A percentile compares a stretch with the other conserved stretches of the same genome.
phyloP scores from a whole-genome alignment of 2,113 vertebrate genomes.

The Lophotis ruficrista region DNA sequence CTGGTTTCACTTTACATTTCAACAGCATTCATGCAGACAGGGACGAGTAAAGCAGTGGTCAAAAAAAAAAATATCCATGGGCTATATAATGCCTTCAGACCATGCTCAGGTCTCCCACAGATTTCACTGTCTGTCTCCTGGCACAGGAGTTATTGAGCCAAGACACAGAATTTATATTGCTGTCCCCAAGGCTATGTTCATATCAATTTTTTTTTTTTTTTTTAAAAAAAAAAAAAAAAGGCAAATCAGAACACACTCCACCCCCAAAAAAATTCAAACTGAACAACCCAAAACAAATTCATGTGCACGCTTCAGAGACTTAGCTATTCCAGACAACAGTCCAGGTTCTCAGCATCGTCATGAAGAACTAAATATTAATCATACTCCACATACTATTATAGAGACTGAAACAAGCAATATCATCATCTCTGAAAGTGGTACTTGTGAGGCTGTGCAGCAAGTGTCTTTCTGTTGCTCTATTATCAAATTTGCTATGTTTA shows the following conservation, averaged over 20 bases:
- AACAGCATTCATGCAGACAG: background rate
- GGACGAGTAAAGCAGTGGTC: background rate
- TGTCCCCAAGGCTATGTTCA: background rate
- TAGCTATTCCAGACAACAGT: background rate
- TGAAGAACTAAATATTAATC: background rate
- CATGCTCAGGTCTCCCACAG: background rate
- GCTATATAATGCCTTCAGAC: background rate
- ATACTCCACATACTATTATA: background rate
- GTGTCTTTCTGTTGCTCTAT: background rate
- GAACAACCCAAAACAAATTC: background rate
- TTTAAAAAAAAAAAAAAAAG: background rate
- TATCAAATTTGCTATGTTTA: background rate
- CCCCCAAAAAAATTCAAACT: accelerated
- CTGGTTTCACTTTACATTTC: constrained; percentile 4
- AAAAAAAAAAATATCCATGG: background rate
- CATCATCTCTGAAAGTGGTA: background rate
- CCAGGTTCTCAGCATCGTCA: background rate
- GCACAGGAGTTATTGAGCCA: background rate
- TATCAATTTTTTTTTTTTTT: background rate
- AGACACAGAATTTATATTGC: background rate
- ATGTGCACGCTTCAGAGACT: background rate
- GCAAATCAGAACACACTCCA: background rate
- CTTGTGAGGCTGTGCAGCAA: background rate
- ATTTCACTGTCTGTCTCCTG: background rate
- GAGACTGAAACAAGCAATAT: background rate